Evolutionary conservation across 2,797 vertebrate species (phyloP).

Genomic region (Acanthornis magna): DNA sequence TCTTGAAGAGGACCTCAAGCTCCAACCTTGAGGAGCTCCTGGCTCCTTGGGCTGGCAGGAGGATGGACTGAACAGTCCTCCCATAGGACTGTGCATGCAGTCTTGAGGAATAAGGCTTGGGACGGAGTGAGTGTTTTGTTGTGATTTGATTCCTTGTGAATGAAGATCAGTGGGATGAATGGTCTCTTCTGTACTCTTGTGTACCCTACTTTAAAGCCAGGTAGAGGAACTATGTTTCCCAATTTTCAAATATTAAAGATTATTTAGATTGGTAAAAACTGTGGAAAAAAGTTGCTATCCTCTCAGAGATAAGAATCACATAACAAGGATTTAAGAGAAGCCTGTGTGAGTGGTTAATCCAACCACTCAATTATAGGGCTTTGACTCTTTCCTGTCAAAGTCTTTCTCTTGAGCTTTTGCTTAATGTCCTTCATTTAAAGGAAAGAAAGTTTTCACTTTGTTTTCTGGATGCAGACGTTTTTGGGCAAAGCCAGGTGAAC

Average conservation of each 20-base stretch:
- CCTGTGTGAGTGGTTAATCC: background rate
- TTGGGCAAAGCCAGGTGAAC: background rate
- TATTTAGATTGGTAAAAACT: background rate
- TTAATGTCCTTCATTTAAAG: background rate
- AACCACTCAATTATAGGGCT: background rate
- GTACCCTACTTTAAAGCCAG: background rate
- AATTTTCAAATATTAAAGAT: background rate
- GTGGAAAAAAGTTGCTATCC: background rate
- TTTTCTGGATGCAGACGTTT: background rate
- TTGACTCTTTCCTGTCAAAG: background rate
- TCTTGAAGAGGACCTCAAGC: background rate
- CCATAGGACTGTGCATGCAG: background rate
- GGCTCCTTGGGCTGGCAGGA: background rate
- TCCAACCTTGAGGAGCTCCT: background rate
- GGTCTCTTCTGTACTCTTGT: background rate
- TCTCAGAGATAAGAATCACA: background rate
- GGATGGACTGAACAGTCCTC: background rate
- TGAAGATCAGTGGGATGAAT: background rate
- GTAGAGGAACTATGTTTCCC: background rate
- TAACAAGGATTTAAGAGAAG: background rate
- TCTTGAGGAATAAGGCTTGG: background rate
- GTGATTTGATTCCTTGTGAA: background rate
- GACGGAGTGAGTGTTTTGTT: background rate
- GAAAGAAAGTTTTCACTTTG: background rate
- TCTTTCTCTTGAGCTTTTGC: background rate